Conservation (phyloP, 1,140 invertebrate species). For the Lordiphosa stackelbergi region DNA sequence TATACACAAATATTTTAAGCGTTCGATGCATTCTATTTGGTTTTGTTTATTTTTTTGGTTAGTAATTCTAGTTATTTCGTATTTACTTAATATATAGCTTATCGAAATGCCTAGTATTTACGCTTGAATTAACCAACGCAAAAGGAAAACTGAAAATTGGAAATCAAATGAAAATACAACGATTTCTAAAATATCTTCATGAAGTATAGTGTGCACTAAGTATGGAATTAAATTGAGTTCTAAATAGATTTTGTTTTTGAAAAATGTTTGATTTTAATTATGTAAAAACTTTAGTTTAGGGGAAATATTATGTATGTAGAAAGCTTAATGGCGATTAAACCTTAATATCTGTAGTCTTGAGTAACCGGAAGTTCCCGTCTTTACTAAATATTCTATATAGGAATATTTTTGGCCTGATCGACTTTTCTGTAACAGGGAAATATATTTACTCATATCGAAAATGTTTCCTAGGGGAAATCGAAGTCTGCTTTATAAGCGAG, state of each 20-base stretch:
- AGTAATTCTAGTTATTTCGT: constrained; percentile 18
- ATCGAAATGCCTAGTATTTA: neutral
- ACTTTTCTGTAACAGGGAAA: no score
- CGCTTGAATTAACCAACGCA: constrained; percentile 1
- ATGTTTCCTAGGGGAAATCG: no score
- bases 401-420: no score
- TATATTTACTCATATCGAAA: no score
- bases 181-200: no score
- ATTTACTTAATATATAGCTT: constrained; percentile 9
- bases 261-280: neutral
- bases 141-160: neutral
- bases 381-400: no score
- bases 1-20: constrained; percentile 35
- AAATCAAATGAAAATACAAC: neutral
- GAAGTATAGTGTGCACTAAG: no score
- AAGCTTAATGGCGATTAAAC: no score
- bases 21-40: constrained; percentile 37
- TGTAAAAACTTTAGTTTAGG: neutral
- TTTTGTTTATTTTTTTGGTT: constrained; percentile 13
- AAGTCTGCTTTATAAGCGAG: no score
- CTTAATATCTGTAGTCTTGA: no score
- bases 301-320: constrained; percentile 3
- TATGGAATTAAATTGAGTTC: constrained; percentile 6
- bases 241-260: neutral
- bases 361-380: no score